Base-by-base conservation (phyloP, 2,888 invertebrate species). In the Euzophera pinguis region DNA sequence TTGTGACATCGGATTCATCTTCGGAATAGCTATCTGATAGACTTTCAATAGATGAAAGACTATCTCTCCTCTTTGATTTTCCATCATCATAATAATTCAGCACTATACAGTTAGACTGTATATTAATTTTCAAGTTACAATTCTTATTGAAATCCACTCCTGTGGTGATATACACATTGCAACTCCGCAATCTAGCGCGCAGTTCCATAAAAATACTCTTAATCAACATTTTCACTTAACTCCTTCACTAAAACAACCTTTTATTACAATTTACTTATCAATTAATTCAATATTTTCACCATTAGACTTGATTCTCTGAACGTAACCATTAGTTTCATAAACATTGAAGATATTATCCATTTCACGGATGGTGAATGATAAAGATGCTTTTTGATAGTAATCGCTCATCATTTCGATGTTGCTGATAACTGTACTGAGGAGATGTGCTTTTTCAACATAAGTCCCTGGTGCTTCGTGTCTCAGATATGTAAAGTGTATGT, bases 401-500 rank as follows among this genome's bases (percentile, higher is more conserved):
- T 96, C 92, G 0, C 94, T 78, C 70, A 94, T 86, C 66, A 97
- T 83, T 86, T 97, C 94, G 61, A 99, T 93, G 75, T 99, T 99
- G 75, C 93, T 93, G 50, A 99, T 98, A 51, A 99, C 97, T 6
- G 95, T 95, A 43, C 95, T 93, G 9, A 99, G 91, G 53, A 98
- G 85, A 78, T 99, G 98, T 0, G 98, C 95, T 70, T 95, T 95
- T 75, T 98, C 97, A 10, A 94, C 93, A 83, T 93, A 93, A 67
- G 95, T 95, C 29, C 98, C 95, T 43, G 96, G 95, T 0, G 95
- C 94, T 64, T 96, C 95, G 84, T 94, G 94, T 43, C 92, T 91
- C 1, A 98, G 77, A 53, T 93, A 93, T 9, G 96, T 96, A 71
- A 98, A 97, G 81, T 99, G 99, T 0, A 99, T 92, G 78, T 99